Evolutionary conservation across 2,888 invertebrate genomes (phyloP).

Genomic region (Tenthredo livida): DNA sequence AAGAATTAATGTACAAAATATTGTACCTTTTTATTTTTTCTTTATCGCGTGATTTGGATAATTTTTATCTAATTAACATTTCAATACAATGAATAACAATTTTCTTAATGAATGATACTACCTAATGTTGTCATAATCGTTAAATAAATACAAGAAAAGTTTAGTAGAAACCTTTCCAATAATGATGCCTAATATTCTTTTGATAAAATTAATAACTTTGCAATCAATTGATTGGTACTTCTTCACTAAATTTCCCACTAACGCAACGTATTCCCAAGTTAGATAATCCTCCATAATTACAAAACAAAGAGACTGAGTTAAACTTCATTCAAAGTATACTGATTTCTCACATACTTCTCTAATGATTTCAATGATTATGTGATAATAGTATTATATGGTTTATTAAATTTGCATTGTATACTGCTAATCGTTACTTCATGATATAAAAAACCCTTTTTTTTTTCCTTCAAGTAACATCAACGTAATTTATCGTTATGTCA

Average conservation of each 20-base stretch:
- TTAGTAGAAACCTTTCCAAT: not conserved
- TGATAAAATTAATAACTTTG: not conserved
- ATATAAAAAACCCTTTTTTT: not conserved
- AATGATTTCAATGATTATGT: not conserved
- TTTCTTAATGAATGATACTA: conserved; percentile 9
- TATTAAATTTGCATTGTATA: not conserved
- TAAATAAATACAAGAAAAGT: not conserved
- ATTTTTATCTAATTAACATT: not conserved
- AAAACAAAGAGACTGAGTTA: not conserved
- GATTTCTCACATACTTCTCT: not conserved
- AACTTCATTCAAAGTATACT: not conserved
- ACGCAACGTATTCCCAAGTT: not conserved
- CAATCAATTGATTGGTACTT: not conserved
- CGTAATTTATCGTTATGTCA: conserved; percentile 33
- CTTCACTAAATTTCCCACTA: not conserved
- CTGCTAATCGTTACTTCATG: not conserved
- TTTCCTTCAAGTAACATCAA: not conserved
- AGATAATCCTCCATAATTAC: not conserved
- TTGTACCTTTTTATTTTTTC: not conserved
- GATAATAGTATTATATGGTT: not conserved
- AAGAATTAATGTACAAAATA: not conserved
- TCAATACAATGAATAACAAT: conserved; percentile 1
- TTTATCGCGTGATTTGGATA: not conserved
- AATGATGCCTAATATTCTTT: not conserved
- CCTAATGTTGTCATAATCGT: not conserved